Conservation (phyloP, 2,888 invertebrate species). For the Lomographa bimaculata region DNA sequence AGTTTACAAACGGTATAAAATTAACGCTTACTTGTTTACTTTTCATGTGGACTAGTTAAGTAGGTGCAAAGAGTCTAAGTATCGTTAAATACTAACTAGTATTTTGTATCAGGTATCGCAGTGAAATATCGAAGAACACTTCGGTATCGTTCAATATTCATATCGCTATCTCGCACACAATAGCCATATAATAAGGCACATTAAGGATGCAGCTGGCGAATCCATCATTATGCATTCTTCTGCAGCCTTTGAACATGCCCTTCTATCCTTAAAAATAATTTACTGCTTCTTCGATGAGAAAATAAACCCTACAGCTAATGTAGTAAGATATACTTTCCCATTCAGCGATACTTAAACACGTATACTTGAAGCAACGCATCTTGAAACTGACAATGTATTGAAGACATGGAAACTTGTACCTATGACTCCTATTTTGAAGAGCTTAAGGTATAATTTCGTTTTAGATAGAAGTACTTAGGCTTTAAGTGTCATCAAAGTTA, state of each 20-base stretch:
- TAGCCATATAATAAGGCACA: slow-evolving; percentile 51
- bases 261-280: slow-evolving; percentile 36
- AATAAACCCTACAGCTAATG: slow-evolving; percentile 12
- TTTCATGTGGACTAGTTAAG: no score
- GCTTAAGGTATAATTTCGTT: slow-evolving; percentile 9
- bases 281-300: slow-evolving; percentile 18
- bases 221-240: slow-evolving; percentile 61
- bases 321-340: slow-evolving; percentile 8
- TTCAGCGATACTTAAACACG: no score
- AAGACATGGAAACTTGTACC: not conserved
- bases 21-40: no score
- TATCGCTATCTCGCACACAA: slow-evolving; percentile 46
- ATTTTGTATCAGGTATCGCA: not conserved
- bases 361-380: slow-evolving; percentile 1
- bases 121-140: not conserved
- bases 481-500: slow-evolving; percentile 27
- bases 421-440: slow-evolving; percentile 15
- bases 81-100: no score
- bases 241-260: slow-evolving; percentile 57
- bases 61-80: no score
- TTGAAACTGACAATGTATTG: not conserved
- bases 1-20: no score
- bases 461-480: no score
- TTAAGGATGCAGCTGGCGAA: slow-evolving; percentile 61
- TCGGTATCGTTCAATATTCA: slow-evolving; percentile 48